A percentile compares a stretch with the other conserved stretches of the same genome.
Conservation (phyloP, 2,888 invertebrate species). For the Idaea dimidiata region DNA sequence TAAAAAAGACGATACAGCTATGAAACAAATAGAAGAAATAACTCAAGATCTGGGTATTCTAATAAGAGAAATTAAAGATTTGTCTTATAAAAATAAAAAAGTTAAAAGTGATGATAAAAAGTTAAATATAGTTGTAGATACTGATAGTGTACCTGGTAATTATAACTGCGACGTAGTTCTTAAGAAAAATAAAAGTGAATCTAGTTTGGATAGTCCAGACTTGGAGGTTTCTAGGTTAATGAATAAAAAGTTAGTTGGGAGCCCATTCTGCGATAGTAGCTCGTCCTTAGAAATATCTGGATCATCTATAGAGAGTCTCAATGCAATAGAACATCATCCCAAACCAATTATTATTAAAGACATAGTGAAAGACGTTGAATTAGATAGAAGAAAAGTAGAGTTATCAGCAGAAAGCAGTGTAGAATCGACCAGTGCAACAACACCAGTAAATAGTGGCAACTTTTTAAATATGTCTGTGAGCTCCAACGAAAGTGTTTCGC, state of each 20-base stretch:
- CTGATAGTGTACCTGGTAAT: conserved; percentile 60
- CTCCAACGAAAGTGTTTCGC: conserved; percentile 75
- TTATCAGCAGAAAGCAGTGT: conserved; percentile 68
- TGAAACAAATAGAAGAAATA: conserved; percentile 62
- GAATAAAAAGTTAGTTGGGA: conserved; percentile 58
- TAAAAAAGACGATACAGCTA: conserved; percentile 45
- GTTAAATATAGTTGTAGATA: conserved; percentile 22
- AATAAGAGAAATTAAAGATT: conserved; percentile 62
- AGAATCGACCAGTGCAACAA: conserved; percentile 68
- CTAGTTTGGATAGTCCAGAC: conserved; percentile 77
- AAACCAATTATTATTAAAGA: conserved; percentile 48
- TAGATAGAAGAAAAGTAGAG: conserved; percentile 59
- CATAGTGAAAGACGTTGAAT: conserved; percentile 41
- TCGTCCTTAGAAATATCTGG: conserved; percentile 75
- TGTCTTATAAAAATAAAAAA: conserved; percentile 41
- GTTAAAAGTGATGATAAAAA: conserved; percentile 30
- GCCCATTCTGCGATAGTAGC: conserved; percentile 70
- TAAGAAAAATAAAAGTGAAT: conserved; percentile 77
- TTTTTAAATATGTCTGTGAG: conserved; percentile 69
- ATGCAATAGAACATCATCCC: conserved; percentile 46
- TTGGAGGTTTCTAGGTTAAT: conserved; percentile 75
- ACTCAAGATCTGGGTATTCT: conserved; percentile 68
- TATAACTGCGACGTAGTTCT: conserved; percentile 60
- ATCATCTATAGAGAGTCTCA: conserved; percentile 74
- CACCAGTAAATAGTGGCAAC: conserved; percentile 58